A percentile compares a stretch with the other conserved stretches of the same genome.
Conservation (phyloP, 2,113 vertebrate genomes). For the Peromyscus californicus region DNA sequence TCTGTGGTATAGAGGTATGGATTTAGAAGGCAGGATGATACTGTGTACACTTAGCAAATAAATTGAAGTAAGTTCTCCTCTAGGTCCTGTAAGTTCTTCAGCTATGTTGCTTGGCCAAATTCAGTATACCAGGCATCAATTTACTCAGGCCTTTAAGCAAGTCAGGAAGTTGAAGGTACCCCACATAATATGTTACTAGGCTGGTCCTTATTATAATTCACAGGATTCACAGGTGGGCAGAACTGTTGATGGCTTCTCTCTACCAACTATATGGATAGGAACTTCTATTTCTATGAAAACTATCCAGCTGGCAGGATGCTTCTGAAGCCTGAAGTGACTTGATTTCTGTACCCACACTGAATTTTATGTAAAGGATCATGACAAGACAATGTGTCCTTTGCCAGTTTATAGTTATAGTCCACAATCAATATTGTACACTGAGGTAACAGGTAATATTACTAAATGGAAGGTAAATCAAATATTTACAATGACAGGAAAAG, state of each 20-base stretch:
- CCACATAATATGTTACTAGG: not conserved
- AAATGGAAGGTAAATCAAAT: constrained; percentile 12
- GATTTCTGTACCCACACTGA: not conserved
- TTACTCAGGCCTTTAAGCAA: not conserved
- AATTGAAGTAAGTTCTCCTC: not conserved
- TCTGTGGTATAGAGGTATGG: not conserved
- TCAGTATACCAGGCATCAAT: not conserved
- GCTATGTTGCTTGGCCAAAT: not conserved
- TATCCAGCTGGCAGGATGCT: not conserved
- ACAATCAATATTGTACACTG: not conserved
- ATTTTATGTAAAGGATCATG: not conserved
- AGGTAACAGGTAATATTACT: not conserved
- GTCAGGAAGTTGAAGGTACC: not conserved
- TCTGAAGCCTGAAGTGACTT: not conserved
- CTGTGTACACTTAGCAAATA: not conserved
- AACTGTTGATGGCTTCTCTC: not conserved
- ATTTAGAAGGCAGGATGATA: not conserved
- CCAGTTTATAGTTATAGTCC: not conserved
- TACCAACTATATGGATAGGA: not conserved
- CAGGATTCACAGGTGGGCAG: not conserved
- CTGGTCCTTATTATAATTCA: not conserved
- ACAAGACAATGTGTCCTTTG: not conserved
- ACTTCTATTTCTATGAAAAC: not conserved
- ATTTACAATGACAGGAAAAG: not conserved
- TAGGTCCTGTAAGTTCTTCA: not conserved